Evolutionary conservation across 1,140 invertebrate species (phyloP).

Genomic region (Heliconius hermathena): DNA sequence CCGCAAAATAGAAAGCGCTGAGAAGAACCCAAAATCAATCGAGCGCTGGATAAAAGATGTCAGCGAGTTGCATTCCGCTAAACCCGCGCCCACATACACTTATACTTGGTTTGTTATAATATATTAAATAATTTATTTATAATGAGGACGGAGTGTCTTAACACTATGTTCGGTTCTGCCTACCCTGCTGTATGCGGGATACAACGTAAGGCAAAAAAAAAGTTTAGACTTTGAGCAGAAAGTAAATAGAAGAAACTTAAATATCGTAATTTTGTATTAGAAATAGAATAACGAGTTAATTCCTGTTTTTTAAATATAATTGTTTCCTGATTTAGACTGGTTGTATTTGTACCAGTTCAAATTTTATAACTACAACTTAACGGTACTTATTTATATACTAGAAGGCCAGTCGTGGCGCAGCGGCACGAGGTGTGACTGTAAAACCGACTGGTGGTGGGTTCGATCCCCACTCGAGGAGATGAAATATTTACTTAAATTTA

Average conservation of each 20-base stretch:
- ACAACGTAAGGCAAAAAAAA: too few species aligned
- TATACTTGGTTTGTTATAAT: slow-evolving; percentile 86
- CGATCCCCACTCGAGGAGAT: too few species aligned
- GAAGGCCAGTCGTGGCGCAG: too few species aligned
- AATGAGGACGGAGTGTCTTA: neutral
- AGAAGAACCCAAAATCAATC: slow-evolving; percentile 93
- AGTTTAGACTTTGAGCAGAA: neutral
- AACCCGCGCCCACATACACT: slow-evolving; percentile 92
- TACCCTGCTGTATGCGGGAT: too few species aligned
- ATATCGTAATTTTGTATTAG: neutral
- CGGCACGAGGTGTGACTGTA: too few species aligned
- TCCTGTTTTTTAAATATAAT: neutral
- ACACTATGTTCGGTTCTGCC: too few species aligned
- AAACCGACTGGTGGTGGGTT: too few species aligned
- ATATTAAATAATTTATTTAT: neutral
- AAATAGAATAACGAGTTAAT: neutral
- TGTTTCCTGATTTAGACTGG: too few species aligned
- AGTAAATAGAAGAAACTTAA: neutral
- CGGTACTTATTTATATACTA: too few species aligned
- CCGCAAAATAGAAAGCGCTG: slow-evolving; percentile 92
- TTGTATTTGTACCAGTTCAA: too few species aligned
- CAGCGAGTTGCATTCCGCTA: slow-evolving; percentile 91
- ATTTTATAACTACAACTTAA: too few species aligned
- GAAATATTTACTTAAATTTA: too few species aligned
- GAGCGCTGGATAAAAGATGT: slow-evolving; percentile 98